Conservation (phyloP, 2,888 invertebrate species). For the Orthosia incerta region DNA sequence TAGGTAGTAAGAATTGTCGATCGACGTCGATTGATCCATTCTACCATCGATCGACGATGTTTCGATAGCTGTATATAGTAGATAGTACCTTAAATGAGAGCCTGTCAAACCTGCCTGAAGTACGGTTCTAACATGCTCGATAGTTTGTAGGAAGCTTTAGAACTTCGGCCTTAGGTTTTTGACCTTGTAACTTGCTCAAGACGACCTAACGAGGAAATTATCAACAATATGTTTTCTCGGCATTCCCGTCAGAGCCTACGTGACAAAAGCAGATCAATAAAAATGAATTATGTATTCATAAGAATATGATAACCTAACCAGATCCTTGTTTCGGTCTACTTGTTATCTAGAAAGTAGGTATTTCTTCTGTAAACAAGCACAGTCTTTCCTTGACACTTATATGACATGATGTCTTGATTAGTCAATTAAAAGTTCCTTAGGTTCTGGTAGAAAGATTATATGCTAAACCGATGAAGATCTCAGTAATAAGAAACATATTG, state of each 20-base stretch:
- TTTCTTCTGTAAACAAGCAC: neutral
- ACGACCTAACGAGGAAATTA: constrained; percentile 16
- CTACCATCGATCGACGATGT: neutral
- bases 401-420: neutral
- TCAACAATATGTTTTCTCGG: constrained; percentile 8
- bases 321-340: neutral
- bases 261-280: constrained; percentile 9
- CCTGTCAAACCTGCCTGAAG: neutral
- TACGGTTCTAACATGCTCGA: neutral
- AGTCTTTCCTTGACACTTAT: neutral
- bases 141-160: constrained; percentile 2
- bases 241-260: constrained; percentile 9
- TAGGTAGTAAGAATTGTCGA: neutral
- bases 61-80: neutral
- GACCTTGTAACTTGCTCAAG: constrained; percentile 10
- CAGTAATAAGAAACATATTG: neutral
- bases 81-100: neutral
- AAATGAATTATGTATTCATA: neutral
- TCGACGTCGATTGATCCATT: neutral
- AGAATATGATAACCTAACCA: neutral
- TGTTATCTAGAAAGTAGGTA: neutral
- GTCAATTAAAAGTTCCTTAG: neutral
- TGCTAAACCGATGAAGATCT: neutral
- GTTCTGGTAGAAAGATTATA: no score
- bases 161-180: neutral